Conservation (phyloP, 2,113 vertebrate genomes). For the Salvelinus alpinus region DNA sequence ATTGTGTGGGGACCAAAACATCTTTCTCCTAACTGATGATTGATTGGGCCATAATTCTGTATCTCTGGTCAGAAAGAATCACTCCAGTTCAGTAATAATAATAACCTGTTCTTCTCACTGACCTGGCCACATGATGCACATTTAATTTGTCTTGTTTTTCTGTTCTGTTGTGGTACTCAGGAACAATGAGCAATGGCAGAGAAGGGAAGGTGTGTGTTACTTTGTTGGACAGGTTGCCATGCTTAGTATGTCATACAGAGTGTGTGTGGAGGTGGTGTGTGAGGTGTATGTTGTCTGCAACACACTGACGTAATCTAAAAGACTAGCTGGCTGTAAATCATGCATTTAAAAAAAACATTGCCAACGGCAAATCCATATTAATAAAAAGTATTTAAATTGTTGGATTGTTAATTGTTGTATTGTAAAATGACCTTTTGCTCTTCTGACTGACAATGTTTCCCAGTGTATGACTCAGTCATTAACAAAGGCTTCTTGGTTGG, state of each 20-base stretch:
- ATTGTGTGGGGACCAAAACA: neutral
- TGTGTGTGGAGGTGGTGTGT: slow-evolving; percentile 55
- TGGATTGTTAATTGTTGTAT: slow-evolving; percentile 3
- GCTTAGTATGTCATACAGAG: slow-evolving; percentile 28
- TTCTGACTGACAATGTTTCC: too few species aligned
- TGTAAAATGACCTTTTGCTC: too few species aligned
- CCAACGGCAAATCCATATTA: slow-evolving; percentile 69
- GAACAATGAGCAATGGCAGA: slow-evolving; percentile 54
- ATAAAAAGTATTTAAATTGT: slow-evolving; percentile 70
- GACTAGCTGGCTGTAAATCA: slow-evolving; percentile 60
- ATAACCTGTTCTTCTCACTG: neutral
- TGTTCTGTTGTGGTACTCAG: slow-evolving; percentile 56
- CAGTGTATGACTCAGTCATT: too few species aligned
- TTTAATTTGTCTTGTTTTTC: slow-evolving; percentile 34
- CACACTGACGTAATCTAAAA: slow-evolving; percentile 62
- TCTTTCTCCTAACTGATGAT: slow-evolving; percentile 13
- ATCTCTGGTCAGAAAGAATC: neutral
- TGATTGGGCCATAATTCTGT: neutral
- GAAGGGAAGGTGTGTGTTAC: slow-evolving; percentile 39
- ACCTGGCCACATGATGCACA: slow-evolving; percentile 46
- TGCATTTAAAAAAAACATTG: slow-evolving; percentile 63
- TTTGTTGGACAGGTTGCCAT: slow-evolving; percentile 27
- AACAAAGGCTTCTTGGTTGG: too few species aligned
- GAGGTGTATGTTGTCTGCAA: slow-evolving; percentile 58
- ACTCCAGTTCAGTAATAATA: too few species aligned